These are phyloP conservation scores for Mylabris sibirica DNA, from an alignment of 2,888 invertebrate species.

Conservation along the genomic window DNA sequence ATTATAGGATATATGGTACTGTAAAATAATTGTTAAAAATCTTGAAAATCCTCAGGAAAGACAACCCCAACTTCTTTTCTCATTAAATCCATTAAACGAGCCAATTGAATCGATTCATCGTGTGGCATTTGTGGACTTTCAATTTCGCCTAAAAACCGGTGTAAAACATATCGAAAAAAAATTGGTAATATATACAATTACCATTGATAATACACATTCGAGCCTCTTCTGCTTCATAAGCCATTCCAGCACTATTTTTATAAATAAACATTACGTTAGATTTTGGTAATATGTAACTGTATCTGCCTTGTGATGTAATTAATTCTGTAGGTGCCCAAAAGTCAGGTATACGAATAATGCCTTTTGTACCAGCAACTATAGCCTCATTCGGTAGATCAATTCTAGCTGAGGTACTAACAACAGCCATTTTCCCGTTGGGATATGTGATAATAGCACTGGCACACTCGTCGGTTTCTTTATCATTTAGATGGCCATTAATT, in stretches of 20 bases:
- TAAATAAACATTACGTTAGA: constrained; percentile 64
- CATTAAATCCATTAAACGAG: constrained; percentile 76
- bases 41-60: constrained; percentile 44
- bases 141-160: constrained; percentile 65
- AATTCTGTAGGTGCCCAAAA: constrained; percentile 80
- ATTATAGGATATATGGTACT: background rate
- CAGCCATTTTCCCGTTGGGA: constrained; percentile 70
- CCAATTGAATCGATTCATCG: constrained; percentile 72
- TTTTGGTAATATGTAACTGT: constrained; percentile 71
- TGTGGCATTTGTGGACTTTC: constrained; percentile 75
- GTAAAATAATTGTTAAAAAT: constrained; percentile 28
- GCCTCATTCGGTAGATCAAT: constrained; percentile 71
- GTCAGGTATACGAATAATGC: constrained; percentile 68
- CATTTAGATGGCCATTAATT: constrained; percentile 74
- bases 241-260: constrained; percentile 75
- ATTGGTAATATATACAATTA: constrained; percentile 44
- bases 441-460: constrained; percentile 74
- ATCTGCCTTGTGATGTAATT: constrained; percentile 70
- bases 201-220: constrained; percentile 72
- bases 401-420: constrained; percentile 67
- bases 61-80: constrained; percentile 59
- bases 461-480: constrained; percentile 75
- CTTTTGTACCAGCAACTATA: constrained; percentile 73
- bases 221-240: constrained; percentile 81
- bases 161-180: constrained; percentile 48